Base-by-base conservation (phyloP, 1,140 invertebrate genomes). In the Carposina sasakii region DNA sequence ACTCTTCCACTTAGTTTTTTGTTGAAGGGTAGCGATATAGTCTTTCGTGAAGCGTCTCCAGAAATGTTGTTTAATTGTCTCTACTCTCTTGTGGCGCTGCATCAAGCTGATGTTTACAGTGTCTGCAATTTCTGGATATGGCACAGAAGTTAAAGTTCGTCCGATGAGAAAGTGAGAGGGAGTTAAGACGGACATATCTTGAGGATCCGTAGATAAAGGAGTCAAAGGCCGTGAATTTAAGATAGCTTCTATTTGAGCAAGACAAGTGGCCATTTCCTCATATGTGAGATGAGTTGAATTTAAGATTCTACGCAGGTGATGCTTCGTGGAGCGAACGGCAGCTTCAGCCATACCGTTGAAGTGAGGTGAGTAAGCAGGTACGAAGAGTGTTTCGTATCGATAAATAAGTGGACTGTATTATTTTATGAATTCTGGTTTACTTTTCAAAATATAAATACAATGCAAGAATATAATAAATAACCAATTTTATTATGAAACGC, bases 91-190 rank as follows among this genome's bases (percentile, higher is more conserved):
- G 39, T 23, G 15, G 3, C 39, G 8, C 13, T 22, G 20, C 20
- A 41, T 6, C 2, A 10, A 13, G 20, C 13, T 23, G 10, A 41
- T 22, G 39, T 41, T 41, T 2, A n/a, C 36, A 4, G 34, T 37
- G 3, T 37, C 34, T 19, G 34, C 5, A 17, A 51, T 12, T 12
- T 47, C 12, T 19, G 54, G 36, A 20, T 45, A 73, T 44, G 68
- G 20, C 13, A 52, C n/a, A 1, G 31, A 26, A 2, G 42, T 41
- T 19, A 66, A 5, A 31, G 63, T 21, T 24, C 52, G 21, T 44
- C 78, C 68, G 34, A 72, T 73, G 0, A 76, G 43, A 42, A 70
- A 72, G 48, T 75, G 73, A 3, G 58, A 57, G 1, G 71, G 66
- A 20, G 62, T 69, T 1, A 76, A 33, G 1, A 39, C 15, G 12